phyloP scores from a whole-genome alignment of 2,888 invertebrate species.

The Cecidostiba fungosa region DNA sequence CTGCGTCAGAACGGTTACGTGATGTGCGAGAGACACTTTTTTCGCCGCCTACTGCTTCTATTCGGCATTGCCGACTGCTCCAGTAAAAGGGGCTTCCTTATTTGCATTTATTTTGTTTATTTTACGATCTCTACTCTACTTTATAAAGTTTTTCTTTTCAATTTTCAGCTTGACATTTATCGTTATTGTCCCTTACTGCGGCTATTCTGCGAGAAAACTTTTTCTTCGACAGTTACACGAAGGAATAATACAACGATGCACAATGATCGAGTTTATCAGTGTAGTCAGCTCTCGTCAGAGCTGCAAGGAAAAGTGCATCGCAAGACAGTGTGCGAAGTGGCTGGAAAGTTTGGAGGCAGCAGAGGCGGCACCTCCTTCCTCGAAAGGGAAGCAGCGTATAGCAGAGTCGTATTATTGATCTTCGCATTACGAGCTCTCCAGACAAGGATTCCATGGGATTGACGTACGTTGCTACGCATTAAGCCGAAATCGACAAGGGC shows the following conservation, averaged over 20 bases:
- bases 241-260: background rate
- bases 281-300: background rate
- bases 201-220: background rate
- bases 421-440: slow-evolving; percentile 74
- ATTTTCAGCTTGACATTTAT: background rate
- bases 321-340: background rate
- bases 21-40: background rate
- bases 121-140: background rate
- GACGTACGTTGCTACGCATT: slow-evolving; percentile 72
- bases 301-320: background rate
- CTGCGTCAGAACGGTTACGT: slow-evolving; percentile 24
- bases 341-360: slow-evolving; percentile 20
- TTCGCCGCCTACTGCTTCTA: background rate
- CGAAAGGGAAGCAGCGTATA: background rate
- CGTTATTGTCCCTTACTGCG: background rate
- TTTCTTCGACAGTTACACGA: background rate
- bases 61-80: background rate
- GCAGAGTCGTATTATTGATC: slow-evolving; percentile 62
- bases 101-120: slow-evolving; percentile 10
- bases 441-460: slow-evolving; percentile 75
- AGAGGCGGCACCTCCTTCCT: background rate
- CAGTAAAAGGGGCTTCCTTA: background rate
- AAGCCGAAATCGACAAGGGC: slow-evolving; percentile 61
- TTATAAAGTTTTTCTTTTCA: background rate
- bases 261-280: background rate